Base-by-base conservation (phyloP, 2,888 invertebrate genomes). In the Artemia sp. region DNA sequence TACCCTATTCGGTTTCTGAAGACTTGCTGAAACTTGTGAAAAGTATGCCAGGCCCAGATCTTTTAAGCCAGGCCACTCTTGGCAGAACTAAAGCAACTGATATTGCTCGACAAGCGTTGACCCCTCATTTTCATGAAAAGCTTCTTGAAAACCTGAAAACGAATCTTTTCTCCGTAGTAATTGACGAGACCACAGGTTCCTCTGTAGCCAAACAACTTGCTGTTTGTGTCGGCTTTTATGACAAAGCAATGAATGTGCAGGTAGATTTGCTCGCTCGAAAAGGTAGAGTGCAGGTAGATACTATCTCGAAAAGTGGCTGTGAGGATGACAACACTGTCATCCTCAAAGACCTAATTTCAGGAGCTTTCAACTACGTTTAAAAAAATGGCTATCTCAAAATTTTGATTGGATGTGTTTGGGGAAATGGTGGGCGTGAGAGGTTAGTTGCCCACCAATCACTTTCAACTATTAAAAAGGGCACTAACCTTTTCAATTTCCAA, bases 191-290 rank as follows among this genome's bases (percentile, higher is more conserved):
- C 38, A 5, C 38, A 38, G 38, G 4, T 53, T 53, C 58, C n/a
- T 53, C 58, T 53, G 58, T 53, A 53, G 58, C 58, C 58, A 53
- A 53, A 53, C 58, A 53, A 14, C 58, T 53, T 53, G 58, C 58
- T 53, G 58, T 53, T 53, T 53, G 58, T 53, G 58, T 53, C 58
- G 7, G 58, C 58, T 53, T 53, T 14, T 53, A 4, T 53, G 58
- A 53, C 58, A 14, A 53, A 53, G 58, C 58, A 12, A 14, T 53
- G 58, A 53, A 53, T 53, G 58, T 53, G 58, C 58, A 53, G 58
- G 58, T 53, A 2, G n/a, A 53, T 14, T 53, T 3, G 3, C 58
- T 53, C 58, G 58, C 58, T 53, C 58, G 19, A 19, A 19, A 19
- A 19, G 19, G 19, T 19, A 19, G 19, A 19, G 19, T 19, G 19